These are phyloP conservation scores for Poecilia velifera DNA, from an alignment of 2,797 vertebrate species.

Conservation along the genomic window DNA sequence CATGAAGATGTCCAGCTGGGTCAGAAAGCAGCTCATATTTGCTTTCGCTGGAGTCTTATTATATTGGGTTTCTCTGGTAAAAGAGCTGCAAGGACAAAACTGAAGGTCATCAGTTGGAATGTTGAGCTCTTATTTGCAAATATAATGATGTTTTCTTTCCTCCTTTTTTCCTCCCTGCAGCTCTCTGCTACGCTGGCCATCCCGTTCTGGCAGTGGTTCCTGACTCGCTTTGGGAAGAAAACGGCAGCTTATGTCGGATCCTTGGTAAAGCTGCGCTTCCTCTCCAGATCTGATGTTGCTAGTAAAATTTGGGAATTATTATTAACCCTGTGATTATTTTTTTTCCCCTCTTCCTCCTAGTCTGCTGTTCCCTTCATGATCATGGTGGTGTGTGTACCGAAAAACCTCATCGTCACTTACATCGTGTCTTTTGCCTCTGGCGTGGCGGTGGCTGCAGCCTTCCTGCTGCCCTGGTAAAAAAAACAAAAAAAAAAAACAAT, in stretches of 20 bases:
- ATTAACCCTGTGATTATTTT: neutral
- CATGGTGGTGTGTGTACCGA: slow-evolving; percentile 83
- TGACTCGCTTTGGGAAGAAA: slow-evolving; percentile 96
- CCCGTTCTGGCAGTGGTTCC: slow-evolving; percentile 98
- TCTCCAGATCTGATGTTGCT: neutral
- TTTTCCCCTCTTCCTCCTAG: slow-evolving; percentile 67
- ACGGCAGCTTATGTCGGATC: slow-evolving; percentile 89
- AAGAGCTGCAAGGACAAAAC: neutral
- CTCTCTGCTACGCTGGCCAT: slow-evolving; percentile 92
- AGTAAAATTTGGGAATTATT: slow-evolving; percentile 3
- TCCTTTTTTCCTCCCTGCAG: slow-evolving; percentile 52
- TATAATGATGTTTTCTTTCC: neutral
- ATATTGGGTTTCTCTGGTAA: slow-evolving; percentile 29
- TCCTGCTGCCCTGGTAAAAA: slow-evolving; percentile 91
- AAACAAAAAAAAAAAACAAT: too few species aligned
- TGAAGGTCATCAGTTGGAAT: slow-evolving; percentile 7
- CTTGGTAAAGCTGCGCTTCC: slow-evolving; percentile 82
- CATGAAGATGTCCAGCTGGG: neutral
- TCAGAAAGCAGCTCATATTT: slow-evolving; percentile 37
- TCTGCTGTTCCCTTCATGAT: slow-evolving; percentile 93
- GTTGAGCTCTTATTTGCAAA: slow-evolving; percentile 14
- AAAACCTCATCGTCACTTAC: slow-evolving; percentile 90
- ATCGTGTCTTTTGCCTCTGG: slow-evolving; percentile 88
- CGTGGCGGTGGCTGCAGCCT: slow-evolving; percentile 91
- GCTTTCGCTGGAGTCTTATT: slow-evolving; percentile 45